Evolutionary conservation across 2,113 vertebrate species (phyloP), one percentile per base, ranked within the genome.

Genomic region (Gambusia holbrooki): DNA sequence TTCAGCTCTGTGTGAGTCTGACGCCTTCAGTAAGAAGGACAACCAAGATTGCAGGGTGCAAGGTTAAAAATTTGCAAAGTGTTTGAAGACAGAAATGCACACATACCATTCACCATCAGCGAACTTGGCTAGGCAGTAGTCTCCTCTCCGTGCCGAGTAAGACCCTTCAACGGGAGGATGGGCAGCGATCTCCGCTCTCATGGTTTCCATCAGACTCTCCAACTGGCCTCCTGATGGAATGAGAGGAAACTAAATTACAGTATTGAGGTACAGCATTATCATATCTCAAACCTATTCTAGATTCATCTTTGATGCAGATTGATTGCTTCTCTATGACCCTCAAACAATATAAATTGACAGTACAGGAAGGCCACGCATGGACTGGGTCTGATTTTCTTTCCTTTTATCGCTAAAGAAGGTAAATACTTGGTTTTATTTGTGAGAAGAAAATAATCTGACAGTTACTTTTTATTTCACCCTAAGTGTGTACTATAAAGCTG

Each of bases 121-220:
- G 14, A 98, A 98, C 87, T 97, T 98, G 93, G 98, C 96, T 73
- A 99, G 96, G 93, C 98, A 98, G 96, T 96, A 95, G 65, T 98
- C 97, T 0, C 97, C 97, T 0, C 97, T 91, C 84, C 96, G 97
- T 0, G 97, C 94, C 1, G 90, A 12, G 5, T 95, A 98, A 61
- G 97, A 95, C 3, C 98, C 98, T 90, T 98, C 97, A 29, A 98
- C 92, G 0, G 98, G 97, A 0, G 97, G 98, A 81, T 96, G 96
- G 79, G 88, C 83, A 2, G 96, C 93, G 33, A 99, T 96, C 93
- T 99, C 98, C 0, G 92, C 94, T 1, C 97, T 92, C 97, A 99
- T 99, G 88, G 94, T 96, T 92, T 99, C 97, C 98, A 99, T 99
- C 92, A 99, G 93, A 87, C 95, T 98, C 90, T 99, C 98, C 92